Percentiles rank a stretch among this genome's conserved stretches.
phyloP scores from a whole-genome alignment of 2,888 invertebrate genomes.

The Hydropsyche betteni region DNA sequence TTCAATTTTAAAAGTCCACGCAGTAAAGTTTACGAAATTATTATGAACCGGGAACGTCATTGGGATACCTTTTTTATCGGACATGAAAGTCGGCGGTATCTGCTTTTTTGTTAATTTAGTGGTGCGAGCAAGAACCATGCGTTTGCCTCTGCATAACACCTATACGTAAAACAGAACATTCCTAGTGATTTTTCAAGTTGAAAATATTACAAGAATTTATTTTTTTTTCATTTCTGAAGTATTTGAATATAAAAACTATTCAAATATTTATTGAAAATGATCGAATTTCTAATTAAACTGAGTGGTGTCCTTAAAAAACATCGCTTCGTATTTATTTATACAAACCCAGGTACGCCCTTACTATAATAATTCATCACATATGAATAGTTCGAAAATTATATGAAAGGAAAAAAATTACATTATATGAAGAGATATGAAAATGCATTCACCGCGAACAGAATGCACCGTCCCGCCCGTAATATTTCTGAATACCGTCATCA shows the following conservation, averaged over 20 bases:
- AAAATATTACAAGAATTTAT: neutral
- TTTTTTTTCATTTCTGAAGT: neutral
- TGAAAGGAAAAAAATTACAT: constrained; percentile 12
- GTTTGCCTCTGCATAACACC: constrained; percentile 8
- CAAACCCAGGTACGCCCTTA: neutral
- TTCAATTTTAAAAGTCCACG: constrained; percentile 24
- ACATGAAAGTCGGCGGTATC: constrained; percentile 46
- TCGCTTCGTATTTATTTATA: constrained; percentile 5
- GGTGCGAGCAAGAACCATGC: constrained; percentile 6
- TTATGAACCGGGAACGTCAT: constrained; percentile 39
- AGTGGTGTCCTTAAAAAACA: neutral
- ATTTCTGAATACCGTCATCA: constrained; percentile 41
- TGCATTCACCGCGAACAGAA: constrained; percentile 12
- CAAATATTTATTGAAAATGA: no score
- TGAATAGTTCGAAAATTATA: constrained; percentile 22
- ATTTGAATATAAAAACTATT: neutral
- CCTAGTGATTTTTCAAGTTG: neutral
- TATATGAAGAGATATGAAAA: neutral
- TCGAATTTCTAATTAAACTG: no score
- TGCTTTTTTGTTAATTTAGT: constrained; percentile 37
- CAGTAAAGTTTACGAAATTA: constrained; percentile 46
- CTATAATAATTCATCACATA: constrained; percentile 10
- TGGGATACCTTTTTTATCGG: constrained; percentile 44
- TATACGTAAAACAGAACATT: neutral
- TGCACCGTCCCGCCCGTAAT: constrained; percentile 18